Percentiles rank a stretch among this genome's conserved stretches.
phyloP scores from a whole-genome alignment of 1,140 invertebrate genomes.

The Aphelenchoides fujianensis region DNA sequence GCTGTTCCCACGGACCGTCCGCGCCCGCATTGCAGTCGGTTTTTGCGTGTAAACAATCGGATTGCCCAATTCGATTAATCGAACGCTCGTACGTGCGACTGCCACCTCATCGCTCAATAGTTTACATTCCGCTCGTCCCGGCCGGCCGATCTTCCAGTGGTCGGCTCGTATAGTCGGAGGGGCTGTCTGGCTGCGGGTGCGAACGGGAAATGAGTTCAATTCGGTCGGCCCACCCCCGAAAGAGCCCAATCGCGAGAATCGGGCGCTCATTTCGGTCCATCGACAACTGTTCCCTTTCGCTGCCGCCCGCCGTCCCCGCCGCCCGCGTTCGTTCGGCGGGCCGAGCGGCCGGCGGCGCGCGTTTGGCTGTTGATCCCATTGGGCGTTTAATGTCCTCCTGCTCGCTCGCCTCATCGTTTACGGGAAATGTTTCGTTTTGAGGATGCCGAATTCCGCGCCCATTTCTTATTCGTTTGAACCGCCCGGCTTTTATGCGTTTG shows the following conservation, averaged over 20 bases:
- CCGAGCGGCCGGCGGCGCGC: background rate
- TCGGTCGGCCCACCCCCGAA: too few relatives aligned
- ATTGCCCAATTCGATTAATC: constrained; percentile 5
- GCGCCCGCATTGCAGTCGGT: background rate
- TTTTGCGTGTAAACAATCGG: background rate
- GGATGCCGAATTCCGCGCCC: background rate
- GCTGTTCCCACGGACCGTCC: background rate
- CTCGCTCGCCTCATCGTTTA: too few relatives aligned
- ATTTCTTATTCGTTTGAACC: too few relatives aligned
- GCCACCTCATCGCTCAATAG: too few relatives aligned
- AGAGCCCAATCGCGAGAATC: too few relatives aligned
- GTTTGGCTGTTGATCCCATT: background rate
- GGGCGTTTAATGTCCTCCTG: background rate
- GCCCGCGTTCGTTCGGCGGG: too few relatives aligned
- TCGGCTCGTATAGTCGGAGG: background rate
- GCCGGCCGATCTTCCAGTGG: background rate
- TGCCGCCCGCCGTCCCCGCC: background rate
- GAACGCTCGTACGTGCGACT: too few relatives aligned
- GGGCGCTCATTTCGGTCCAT: too few relatives aligned
- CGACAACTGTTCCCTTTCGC: constrained; percentile 1
- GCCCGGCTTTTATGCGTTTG: background rate
- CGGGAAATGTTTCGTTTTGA: too few relatives aligned
- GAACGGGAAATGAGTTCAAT: background rate
- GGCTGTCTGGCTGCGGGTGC: background rate
- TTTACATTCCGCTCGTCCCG: too few relatives aligned